Conservation (phyloP, 2,888 invertebrate genomes). For the Criorhina ranunculi region DNA sequence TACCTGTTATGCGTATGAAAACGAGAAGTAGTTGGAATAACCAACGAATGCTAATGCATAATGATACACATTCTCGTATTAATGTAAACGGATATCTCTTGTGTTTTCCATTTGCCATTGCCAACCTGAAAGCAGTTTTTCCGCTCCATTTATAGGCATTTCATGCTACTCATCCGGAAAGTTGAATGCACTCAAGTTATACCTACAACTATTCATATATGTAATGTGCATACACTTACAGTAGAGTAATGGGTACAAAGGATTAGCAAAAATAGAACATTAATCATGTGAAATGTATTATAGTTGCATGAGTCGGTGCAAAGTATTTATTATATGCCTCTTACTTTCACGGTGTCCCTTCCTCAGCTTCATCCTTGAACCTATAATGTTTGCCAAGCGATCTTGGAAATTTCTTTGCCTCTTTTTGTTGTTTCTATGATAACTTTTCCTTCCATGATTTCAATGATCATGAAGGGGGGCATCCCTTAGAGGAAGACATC, state of each 20-base stretch:
- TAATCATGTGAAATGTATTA: neutral
- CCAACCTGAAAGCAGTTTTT: constrained; percentile 35
- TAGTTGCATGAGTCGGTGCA: too few relatives aligned
- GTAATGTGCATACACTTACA: too few relatives aligned
- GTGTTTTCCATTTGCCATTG: constrained; percentile 20
- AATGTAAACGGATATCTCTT: constrained; percentile 68
- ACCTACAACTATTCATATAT: neutral
- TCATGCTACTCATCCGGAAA: constrained; percentile 54
- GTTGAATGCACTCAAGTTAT: constrained; percentile 52
- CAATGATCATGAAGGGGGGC: too few relatives aligned
- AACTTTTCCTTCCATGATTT: too few relatives aligned
- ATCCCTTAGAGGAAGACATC: too few relatives aligned
- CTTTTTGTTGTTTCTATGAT: too few relatives aligned
- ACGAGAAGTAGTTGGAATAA: neutral
- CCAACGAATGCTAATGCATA: neutral
- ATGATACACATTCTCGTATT: neutral
- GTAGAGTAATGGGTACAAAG: neutral
- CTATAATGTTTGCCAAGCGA: too few relatives aligned
- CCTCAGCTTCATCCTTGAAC: too few relatives aligned
- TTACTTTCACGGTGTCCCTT: too few relatives aligned
- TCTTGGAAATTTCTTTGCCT: too few relatives aligned
- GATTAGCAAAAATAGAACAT: neutral
- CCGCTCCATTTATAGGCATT: constrained; percentile 22
- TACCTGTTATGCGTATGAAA: constrained; percentile 41
- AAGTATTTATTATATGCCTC: too few relatives aligned